These are phyloP conservation scores for Falco naumanni DNA, from an alignment of 2,797 vertebrate species.

Conservation along the genomic window DNA sequence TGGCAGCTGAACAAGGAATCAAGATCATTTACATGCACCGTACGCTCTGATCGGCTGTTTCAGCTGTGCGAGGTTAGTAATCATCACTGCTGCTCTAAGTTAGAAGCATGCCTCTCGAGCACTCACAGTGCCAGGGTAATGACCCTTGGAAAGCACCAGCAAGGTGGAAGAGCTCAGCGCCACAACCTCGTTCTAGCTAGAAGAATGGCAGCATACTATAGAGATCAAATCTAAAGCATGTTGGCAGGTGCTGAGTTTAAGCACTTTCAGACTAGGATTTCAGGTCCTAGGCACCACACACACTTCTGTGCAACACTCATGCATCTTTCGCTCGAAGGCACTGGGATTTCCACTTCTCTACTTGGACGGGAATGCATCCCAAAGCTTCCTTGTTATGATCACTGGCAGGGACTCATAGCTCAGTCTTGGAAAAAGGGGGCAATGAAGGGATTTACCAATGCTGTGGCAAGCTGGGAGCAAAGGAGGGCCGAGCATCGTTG, in stretches of 20 bases:
- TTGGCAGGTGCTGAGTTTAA: background rate
- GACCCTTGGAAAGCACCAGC: slow-evolving; percentile 59
- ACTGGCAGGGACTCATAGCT: slow-evolving; percentile 46
- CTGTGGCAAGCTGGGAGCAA: background rate
- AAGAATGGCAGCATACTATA: background rate
- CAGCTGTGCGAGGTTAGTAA: slow-evolving; percentile 64
- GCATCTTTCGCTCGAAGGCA: slow-evolving; percentile 1
- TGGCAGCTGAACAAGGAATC: slow-evolving; percentile 9
- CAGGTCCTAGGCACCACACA: background rate
- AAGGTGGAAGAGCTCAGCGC: slow-evolving; percentile 27
- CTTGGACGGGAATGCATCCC: slow-evolving; percentile 57
- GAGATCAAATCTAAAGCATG: background rate
- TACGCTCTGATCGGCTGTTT: background rate
- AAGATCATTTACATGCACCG: slow-evolving; percentile 57
- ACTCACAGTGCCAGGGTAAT: background rate
- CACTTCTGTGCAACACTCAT: slow-evolving; percentile 15
- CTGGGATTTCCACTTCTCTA: slow-evolving; percentile 5
- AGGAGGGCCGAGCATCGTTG: background rate
- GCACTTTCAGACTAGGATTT: background rate
- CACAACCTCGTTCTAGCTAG: background rate
- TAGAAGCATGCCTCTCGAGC: slow-evolving; percentile 73
- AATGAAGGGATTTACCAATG: background rate
- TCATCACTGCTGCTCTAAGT: slow-evolving; percentile 57
- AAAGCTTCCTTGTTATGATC: slow-evolving; percentile 82
- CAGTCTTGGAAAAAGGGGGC: background rate